A percentile compares a stretch with the other conserved stretches of the same genome.
Conservation (phyloP, 2,888 invertebrate species). For the Sericinus montela region DNA sequence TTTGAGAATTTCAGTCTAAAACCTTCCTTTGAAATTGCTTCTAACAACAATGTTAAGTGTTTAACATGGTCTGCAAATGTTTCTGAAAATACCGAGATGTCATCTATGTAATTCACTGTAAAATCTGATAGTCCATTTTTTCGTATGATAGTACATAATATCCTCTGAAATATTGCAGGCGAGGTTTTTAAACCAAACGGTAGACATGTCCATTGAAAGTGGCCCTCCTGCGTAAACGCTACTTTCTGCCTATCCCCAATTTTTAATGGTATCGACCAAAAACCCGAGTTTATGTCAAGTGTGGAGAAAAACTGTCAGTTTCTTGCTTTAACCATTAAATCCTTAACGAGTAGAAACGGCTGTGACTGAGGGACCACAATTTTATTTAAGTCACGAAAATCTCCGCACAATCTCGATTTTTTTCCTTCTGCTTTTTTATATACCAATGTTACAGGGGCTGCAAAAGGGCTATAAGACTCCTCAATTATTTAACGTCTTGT, state of each 20-base stretch:
- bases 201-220: background rate
- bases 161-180: background rate
- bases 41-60: too few relatives aligned
- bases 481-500: too few relatives aligned
- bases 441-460: conserved; percentile 3
- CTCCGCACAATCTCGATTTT: conserved; percentile 27
- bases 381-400: conserved; percentile 30
- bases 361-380: conserved; percentile 13
- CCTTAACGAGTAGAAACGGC: background rate
- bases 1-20: too few relatives aligned
- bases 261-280: conserved; percentile 45
- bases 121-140: too few relatives aligned
- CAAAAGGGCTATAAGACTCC: conserved; percentile 21
- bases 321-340: background rate
- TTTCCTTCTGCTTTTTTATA: background rate
- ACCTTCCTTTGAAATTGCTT: too few relatives aligned
- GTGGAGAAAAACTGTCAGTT: conserved; percentile 27
- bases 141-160: conserved; percentile 23
- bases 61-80: too few relatives aligned
- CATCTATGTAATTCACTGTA: too few relatives aligned
- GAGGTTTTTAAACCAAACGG: background rate
- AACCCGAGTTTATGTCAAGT: conserved; percentile 44
- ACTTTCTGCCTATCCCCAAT: conserved; percentile 39
- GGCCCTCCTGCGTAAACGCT: conserved; percentile 31
- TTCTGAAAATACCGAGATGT: too few relatives aligned